Conservation (phyloP, 2,797 vertebrate genomes). For the Sciurus carolinensis region DNA sequence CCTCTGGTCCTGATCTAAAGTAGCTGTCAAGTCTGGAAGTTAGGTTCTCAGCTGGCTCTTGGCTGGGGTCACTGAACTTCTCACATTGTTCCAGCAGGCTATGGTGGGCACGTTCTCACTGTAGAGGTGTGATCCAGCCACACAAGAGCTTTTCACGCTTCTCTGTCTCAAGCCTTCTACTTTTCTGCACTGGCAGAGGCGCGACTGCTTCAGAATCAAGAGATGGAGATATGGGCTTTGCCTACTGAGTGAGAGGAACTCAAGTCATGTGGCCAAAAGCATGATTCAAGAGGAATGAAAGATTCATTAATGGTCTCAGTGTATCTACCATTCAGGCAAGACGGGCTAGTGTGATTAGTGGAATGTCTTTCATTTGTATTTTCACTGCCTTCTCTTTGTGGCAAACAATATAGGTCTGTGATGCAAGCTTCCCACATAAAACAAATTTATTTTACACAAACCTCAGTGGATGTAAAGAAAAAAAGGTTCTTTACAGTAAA, state of each 20-base stretch:
- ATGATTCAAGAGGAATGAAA: not conserved
- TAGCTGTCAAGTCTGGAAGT: not conserved
- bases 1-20: not conserved
- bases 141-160: not conserved
- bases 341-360: not conserved
- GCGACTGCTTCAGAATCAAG: not conserved
- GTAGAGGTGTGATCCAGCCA: not conserved
- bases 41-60: not conserved
- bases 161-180: not conserved
- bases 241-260: not conserved
- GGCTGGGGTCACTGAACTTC: not conserved
- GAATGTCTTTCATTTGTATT: not conserved
- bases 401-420: not conserved
- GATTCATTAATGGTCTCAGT: not conserved
- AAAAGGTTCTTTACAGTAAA: not conserved
- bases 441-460: conserved; percentile 32
- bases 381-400: not conserved
- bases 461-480: not conserved
- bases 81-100: not conserved
- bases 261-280: not conserved
- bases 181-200: not conserved
- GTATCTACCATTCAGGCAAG: not conserved
- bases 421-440: conserved; percentile 2
- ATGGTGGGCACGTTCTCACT: not conserved
- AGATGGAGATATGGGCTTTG: not conserved